Percentiles rank a stretch among this genome's conserved stretches.
These are phyloP conservation scores for Perodicticus potto DNA, from an alignment of 2,797 vertebrate species.

Conservation along the genomic window DNA sequence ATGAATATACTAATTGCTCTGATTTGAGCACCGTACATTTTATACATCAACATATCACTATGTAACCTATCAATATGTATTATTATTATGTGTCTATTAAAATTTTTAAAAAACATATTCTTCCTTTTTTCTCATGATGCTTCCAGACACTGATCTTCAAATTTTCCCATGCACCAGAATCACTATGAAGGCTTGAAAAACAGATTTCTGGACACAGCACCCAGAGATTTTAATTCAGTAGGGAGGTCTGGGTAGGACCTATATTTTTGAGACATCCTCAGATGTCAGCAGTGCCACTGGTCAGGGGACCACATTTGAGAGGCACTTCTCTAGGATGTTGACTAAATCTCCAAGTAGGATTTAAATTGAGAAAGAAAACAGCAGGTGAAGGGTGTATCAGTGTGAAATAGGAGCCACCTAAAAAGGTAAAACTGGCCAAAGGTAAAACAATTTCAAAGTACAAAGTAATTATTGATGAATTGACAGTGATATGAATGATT, in stretches of 20 bases:
- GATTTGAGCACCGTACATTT: background rate
- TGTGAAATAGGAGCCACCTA: background rate
- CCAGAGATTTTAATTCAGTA: background rate
- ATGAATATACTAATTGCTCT: background rate
- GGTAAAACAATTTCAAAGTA: background rate
- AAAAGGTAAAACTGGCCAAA: background rate
- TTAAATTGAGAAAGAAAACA: background rate
- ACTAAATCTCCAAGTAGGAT: background rate
- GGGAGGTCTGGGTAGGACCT: background rate
- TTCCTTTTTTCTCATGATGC: background rate
- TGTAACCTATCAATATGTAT: background rate
- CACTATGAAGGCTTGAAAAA: background rate
- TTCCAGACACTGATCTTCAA: background rate
- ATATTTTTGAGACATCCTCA: background rate
- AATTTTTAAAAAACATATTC: background rate
- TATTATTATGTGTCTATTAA: background rate
- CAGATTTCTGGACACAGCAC: background rate
- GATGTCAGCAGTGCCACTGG: background rate
- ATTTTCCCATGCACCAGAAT: background rate
- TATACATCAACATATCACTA: background rate
- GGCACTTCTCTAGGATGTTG: background rate
- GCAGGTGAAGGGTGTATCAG: fast-evolving
- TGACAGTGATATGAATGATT: background rate
- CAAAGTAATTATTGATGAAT: background rate
- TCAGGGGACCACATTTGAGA: background rate